Evolutionary conservation across 2,888 invertebrate species (phyloP).

Genomic region (Pinctada fucata): DNA sequence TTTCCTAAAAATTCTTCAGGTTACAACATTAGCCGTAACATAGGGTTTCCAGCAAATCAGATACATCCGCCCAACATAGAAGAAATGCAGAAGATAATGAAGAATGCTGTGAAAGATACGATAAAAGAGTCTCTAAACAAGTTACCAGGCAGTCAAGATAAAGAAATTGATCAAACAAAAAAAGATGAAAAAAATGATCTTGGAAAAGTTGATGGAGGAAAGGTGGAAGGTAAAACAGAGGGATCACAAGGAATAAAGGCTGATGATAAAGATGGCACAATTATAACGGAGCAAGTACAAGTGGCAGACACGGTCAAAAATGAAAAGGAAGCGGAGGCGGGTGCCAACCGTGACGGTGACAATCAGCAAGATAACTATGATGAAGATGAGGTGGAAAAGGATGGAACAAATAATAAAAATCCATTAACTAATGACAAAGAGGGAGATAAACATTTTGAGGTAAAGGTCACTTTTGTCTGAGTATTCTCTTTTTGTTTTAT

Average conservation of each 20-base stretch:
- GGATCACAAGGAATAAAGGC: background rate
- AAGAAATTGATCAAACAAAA: background rate
- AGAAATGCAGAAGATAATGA: background rate
- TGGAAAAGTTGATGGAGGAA: background rate
- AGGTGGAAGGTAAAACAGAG: background rate
- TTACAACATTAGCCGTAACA: too few relatives aligned
- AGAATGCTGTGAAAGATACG: background rate
- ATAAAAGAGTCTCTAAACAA: background rate
- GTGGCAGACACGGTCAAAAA: background rate
- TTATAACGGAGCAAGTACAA: background rate
- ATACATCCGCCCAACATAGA: background rate
- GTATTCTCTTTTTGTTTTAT: too few relatives aligned
- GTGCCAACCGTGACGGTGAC: background rate
- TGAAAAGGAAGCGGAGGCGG: background rate
- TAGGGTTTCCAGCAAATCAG: background rate
- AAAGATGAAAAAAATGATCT: background rate
- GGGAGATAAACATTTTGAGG: background rate
- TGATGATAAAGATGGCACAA: background rate
- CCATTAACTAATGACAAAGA: background rate
- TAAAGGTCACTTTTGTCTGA: background rate
- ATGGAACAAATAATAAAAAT: background rate
- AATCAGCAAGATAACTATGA: background rate
- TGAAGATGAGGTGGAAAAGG: background rate
- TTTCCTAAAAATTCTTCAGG: too few relatives aligned
- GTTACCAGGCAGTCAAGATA: too few relatives aligned